Evolutionary conservation across 2,888 invertebrate genomes (phyloP), one percentile per base, ranked within the genome.

Genomic region (Trichogramma dendrolimi): DNA sequence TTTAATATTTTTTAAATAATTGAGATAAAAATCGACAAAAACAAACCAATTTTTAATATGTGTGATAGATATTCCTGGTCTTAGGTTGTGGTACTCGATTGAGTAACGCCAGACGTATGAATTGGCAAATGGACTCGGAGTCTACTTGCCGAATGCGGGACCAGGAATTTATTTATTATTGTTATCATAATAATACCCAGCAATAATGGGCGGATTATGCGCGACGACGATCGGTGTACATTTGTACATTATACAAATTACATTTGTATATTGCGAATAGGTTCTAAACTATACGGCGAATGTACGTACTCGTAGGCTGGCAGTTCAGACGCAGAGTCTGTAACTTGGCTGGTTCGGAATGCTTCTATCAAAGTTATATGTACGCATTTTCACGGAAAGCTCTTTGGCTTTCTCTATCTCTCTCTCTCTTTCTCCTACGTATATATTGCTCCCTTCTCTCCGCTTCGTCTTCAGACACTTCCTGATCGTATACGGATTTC

Each of bases 321-420:
- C 46, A n/a, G n/a, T 8, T 46, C 46, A 46, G n/a, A 10, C 8
- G 8, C n/a, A 38, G 41, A 54, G 61, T 59, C 38, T n/a, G 14
- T 14, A 14, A 14, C 14, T 14, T 14, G 14, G 14, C 14, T 14
- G 14, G 14, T 2, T 14, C 14, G 14, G 14, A 14, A 14, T 14
- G 14, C 14, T 14, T 14, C 14, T 14, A 14, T 14, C 14, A 14
- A 58, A 57, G 67, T 53, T 64, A 67, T 70, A 70, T 71, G 68
- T 63, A 63, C 68, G 68, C 71, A 71, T 72, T 74, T 73, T 73
- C 71, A 67, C 70, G 70, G 71, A 71, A 73, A 72, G 71, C 71
- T 71, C 67, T 69, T 14, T 14, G 14, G 66, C 69, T 61, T 52
- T 50, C 64, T 46, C 56, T 59, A 46, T 44, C 50, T 49, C 60